phyloP scores from a whole-genome alignment of 2,113 vertebrate genomes.

The Burhinus bistriatus region DNA sequence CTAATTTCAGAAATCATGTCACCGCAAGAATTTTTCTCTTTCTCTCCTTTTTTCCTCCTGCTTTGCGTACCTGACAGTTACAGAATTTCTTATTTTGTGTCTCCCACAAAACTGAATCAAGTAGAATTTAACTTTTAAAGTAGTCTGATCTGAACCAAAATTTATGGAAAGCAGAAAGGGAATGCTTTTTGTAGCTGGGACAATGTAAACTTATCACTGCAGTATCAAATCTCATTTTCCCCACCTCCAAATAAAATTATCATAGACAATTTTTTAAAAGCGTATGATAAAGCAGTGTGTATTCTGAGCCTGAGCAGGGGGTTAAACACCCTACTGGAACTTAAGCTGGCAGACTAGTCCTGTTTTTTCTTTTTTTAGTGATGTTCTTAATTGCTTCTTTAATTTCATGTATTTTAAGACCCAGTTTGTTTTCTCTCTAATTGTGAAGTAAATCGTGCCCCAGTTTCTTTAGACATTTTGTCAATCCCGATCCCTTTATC shows the following conservation, averaged over 20 bases:
- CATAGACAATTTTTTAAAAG: neutral
- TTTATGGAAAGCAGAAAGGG: conserved; percentile 57
- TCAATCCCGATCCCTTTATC: neutral
- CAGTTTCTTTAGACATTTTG: neutral
- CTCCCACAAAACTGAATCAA: neutral
- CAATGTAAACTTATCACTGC: neutral
- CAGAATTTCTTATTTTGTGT: neutral
- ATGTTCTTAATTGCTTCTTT: neutral
- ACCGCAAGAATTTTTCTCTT: conserved; percentile 34
- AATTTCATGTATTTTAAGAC: neutral
- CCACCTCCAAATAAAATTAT: neutral
- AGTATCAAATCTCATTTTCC: neutral
- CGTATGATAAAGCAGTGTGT: neutral
- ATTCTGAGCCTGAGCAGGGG: neutral
- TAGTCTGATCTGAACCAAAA: neutral
- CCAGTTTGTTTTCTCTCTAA: neutral
- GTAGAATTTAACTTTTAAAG: neutral
- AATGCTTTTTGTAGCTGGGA: conserved; percentile 52
- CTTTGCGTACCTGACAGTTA: neutral
- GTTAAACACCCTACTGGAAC: neutral
- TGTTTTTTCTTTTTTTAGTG: neutral
- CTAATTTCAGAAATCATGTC: neutral
- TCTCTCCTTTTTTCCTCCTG: conserved; percentile 61
- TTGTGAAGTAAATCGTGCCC: neutral
- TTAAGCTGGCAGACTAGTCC: neutral